Conservation (phyloP, 2,888 invertebrate species). For the Pyrgus malvae region DNA sequence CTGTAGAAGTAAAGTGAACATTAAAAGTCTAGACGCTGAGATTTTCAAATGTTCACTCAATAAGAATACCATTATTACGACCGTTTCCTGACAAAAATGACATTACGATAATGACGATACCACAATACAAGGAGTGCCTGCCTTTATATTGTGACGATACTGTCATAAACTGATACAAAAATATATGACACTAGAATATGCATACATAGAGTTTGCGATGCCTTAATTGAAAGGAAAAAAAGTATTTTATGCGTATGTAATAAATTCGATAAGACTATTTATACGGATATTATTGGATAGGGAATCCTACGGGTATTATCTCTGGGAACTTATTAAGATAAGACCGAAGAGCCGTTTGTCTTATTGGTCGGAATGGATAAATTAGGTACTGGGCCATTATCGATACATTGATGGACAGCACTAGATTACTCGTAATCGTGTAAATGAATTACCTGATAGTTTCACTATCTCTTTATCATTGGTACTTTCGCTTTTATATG, state of each 20-base stretch:
- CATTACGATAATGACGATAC: too few relatives aligned
- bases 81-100: background rate
- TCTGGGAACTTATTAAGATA: slow-evolving; percentile 77
- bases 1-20: background rate
- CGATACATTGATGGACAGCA: slow-evolving; percentile 66
- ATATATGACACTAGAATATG: background rate
- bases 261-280: slow-evolving; percentile 26
- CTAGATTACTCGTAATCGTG: slow-evolving; percentile 70
- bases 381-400: slow-evolving; percentile 58
- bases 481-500: slow-evolving; percentile 17
- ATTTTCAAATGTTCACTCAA: slow-evolving; percentile 3
- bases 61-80: background rate
- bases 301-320: slow-evolving; percentile 49
- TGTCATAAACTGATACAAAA: background rate
- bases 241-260: slow-evolving; percentile 15
- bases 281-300: slow-evolving; percentile 22
- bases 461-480: slow-evolving; percentile 17
- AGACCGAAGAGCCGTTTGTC: slow-evolving; percentile 62
- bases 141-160: too few relatives aligned
- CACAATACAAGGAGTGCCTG: too few relatives aligned
- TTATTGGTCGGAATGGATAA: slow-evolving; percentile 50
- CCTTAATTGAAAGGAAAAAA: too few relatives aligned
- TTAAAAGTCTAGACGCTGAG: slow-evolving; percentile 12
- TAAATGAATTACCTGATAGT: slow-evolving; percentile 47
- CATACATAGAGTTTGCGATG: too few relatives aligned